Conservation (phyloP, 2,888 invertebrate genomes). For the Spodoptera picta region DNA sequence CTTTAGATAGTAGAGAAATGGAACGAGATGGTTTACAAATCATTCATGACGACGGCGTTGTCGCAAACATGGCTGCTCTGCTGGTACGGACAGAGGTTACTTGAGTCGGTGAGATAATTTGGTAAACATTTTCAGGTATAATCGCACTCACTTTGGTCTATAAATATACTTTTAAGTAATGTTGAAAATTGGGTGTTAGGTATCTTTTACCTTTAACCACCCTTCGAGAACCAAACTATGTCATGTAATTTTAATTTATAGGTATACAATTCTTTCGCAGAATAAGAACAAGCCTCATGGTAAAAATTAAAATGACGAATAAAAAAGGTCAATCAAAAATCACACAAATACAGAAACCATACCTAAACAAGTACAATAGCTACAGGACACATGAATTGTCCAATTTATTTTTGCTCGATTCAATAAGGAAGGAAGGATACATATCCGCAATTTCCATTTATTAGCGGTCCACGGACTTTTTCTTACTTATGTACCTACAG, state of each 20-base stretch:
- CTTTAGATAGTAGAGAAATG: constrained; percentile 77
- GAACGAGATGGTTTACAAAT: constrained; percentile 78
- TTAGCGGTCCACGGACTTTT: constrained; percentile 6
- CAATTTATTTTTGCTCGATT: constrained; percentile 10
- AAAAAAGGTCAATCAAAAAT: not conserved
- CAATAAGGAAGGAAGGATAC: constrained; percentile 22
- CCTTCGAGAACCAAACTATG: no score
- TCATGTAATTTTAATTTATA: no score
- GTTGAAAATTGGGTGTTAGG: no score
- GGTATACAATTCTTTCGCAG: no score
- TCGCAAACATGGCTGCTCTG: constrained; percentile 78
- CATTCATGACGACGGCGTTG: constrained; percentile 72
- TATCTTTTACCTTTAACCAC: no score
- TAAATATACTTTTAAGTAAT: no score
- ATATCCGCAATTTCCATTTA: constrained; percentile 22
- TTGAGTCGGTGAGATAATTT: constrained; percentile 72
- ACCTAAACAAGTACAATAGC: constrained; percentile 4
- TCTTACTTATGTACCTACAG: not conserved
- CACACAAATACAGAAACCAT: not conserved
- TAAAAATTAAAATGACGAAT: not conserved
- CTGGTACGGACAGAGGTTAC: constrained; percentile 78
- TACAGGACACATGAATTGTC: constrained; percentile 11
- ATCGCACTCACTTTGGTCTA: no score
- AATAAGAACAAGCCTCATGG: no score
- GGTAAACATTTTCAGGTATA: no score